These are phyloP conservation scores for Allolobophora icterica DNA, from an alignment of 2,888 invertebrate species.

Conservation along the genomic window DNA sequence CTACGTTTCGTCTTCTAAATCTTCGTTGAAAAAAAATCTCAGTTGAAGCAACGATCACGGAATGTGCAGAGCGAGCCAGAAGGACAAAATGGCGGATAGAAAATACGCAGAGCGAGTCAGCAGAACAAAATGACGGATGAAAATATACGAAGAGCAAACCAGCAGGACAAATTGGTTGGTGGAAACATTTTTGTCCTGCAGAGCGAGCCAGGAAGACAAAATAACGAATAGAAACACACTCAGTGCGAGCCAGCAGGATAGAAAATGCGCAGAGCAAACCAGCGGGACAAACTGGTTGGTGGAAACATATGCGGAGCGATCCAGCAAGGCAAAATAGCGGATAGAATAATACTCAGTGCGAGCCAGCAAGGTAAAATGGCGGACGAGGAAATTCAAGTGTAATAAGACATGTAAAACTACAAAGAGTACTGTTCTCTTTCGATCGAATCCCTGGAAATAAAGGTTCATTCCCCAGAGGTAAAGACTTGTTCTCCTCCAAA, in stretches of 20 bases:
- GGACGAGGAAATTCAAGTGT: not conserved
- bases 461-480: not conserved
- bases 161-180: too few relatives aligned
- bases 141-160: not conserved
- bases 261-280: not conserved
- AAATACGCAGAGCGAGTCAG: not conserved
- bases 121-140: not conserved
- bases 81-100: not conserved
- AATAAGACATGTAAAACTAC: not conserved
- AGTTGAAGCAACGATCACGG: too few relatives aligned
- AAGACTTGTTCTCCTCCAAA: not conserved
- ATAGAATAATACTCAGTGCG: not conserved
- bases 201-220: too few relatives aligned
- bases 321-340: not conserved
- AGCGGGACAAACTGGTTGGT: not conserved
- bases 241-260: not conserved
- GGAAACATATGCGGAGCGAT: not conserved
- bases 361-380: not conserved
- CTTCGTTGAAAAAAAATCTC: too few relatives aligned
- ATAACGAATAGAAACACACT: not conserved
- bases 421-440: not conserved
- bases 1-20: too few relatives aligned
- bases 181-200: too few relatives aligned
- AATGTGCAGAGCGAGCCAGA: not conserved
- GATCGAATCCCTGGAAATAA: not conserved